Evolutionary conservation across 2,113 vertebrate genomes (phyloP).

Genomic region (Condylura cristata): DNA sequence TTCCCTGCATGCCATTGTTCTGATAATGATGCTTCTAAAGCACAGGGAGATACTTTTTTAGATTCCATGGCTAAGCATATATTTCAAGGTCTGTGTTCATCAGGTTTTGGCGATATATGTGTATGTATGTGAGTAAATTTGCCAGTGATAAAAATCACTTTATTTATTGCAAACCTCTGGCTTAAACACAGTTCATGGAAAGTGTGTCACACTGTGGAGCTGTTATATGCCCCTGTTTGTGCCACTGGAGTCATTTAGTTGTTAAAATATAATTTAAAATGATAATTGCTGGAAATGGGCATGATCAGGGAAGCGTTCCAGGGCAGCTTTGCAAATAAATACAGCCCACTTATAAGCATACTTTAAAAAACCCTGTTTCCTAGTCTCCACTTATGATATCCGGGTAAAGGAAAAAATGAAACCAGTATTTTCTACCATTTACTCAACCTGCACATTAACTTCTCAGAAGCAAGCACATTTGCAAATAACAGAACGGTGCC

Average conservation of each 20-base stretch:
- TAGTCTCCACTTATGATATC: neutral
- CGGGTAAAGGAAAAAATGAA: neutral
- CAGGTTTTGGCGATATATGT: neutral
- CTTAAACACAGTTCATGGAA: neutral
- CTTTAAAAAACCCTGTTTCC: neutral
- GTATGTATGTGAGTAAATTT: neutral
- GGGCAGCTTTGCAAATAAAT: conserved; percentile 36
- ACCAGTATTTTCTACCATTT: neutral
- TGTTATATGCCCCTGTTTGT: neutral
- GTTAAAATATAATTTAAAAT: conserved; percentile 41
- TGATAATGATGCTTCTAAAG: conserved; percentile 57
- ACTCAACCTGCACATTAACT: neutral
- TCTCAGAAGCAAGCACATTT: conserved; percentile 27
- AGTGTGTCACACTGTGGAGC: neutral
- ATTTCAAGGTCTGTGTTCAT: conserved; percentile 35
- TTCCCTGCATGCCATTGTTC: conserved; percentile 55
- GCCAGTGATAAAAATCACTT: neutral
- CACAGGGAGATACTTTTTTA: conserved; percentile 32
- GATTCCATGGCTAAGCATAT: neutral
- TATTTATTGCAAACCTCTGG: neutral
- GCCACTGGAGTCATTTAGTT: neutral
- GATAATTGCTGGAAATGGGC: conserved; percentile 42
- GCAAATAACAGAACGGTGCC: neutral
- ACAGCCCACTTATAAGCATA: conserved; percentile 16
- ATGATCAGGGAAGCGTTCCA: neutral